Evolutionary conservation across 2,888 invertebrate species (phyloP), one percentile per base, ranked within the genome.

Genomic region (Gerosis bhagava): DNA sequence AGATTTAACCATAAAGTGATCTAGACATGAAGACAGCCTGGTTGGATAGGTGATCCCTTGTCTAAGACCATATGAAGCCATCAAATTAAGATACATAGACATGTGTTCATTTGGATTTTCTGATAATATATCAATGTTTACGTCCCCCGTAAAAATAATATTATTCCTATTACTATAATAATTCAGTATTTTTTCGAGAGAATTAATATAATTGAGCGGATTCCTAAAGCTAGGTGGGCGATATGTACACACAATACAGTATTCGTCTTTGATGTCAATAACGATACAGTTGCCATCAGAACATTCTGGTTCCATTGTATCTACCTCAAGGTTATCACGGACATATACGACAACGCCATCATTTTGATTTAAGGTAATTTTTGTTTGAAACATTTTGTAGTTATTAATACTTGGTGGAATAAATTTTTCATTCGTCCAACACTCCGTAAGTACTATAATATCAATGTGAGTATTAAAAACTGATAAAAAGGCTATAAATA

Each of bases 381-480:
- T 35, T 5, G 45, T 42, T n/a, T 26, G 19, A 11, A 22, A 49
- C 39, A 28, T 35, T 10, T 36, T 15, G n/a, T 52, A 52, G 11
- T 40, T 35, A 2, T 34, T 11, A 6, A 52, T 42, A 13, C 7
- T 6, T 3, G 49, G 47, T 2, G 43, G 46, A 2, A 16, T 7
- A 22, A 11, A 11, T n/a, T 31, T 12, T n/a, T n/a, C n/a, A n/a
- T 24, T 39, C 6, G 34, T 47, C 52, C 52, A 52, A 13, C 49
- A 49, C 15, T 49, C 49, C 2, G 48, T 49, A 1, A 51, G 13
- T 31, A 49, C 40, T n/a, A 52, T 21, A 21, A 52, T 11, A 10
- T 52, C 49, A 3, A 50, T 25, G 3, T 7, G 2, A 1, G 13
- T 10, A 1, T 42, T 5, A 13, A 47, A 28, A 2, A 6, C 17